Evolutionary conservation across 2,113 vertebrate species (phyloP), one percentile per base, ranked within the genome.

Genomic region (Centrocercus urophasianus): DNA sequence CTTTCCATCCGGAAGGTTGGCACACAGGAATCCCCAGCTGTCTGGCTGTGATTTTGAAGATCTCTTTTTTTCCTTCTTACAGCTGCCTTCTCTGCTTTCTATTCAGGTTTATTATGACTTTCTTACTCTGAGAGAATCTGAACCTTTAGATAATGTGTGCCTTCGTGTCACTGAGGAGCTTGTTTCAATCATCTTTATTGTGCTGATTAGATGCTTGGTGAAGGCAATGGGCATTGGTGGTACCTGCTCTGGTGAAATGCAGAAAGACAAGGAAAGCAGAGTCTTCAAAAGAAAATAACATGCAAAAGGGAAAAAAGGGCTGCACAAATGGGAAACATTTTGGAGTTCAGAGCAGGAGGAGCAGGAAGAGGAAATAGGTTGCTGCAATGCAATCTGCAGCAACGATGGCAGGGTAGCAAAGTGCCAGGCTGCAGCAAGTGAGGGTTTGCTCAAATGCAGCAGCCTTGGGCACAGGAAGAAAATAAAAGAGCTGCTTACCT

Each of bases 241-340:
- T 20, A 8, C 28, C 65, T 59, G 83, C 45, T 24, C 34, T 9
- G 5, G 27, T 36, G 89, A 63, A 42, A 21, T 2, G 69, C 56
- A 8, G 67, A 77, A 34, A n/a, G 40, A 65, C 28, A 4, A 0
- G 20, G 56, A 47, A 78, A 19, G 77, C 77, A 48, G 69, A 24
- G 40, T 66, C 36, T 74, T 50, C 70, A 28, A 16, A 34, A 21
- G 34, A 6, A 79, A 82, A 27, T 28, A 22, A 22, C 10, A 4
- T 1, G 1, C 1, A 2, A 1, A 60, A 65, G 54, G 54, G 36
- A 47, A 25, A 25, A 22, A 34, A 17, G 4, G 5, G 5, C 13
- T 34, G 48, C 24, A 25, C 69, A 66, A 9, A 57, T 25, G 70
- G 2, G 54, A 72, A 78, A n/a, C 11, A 1, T 5, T 36, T 50